Conservation (phyloP, 2,888 invertebrate genomes). For the Lathronympha strigana region DNA sequence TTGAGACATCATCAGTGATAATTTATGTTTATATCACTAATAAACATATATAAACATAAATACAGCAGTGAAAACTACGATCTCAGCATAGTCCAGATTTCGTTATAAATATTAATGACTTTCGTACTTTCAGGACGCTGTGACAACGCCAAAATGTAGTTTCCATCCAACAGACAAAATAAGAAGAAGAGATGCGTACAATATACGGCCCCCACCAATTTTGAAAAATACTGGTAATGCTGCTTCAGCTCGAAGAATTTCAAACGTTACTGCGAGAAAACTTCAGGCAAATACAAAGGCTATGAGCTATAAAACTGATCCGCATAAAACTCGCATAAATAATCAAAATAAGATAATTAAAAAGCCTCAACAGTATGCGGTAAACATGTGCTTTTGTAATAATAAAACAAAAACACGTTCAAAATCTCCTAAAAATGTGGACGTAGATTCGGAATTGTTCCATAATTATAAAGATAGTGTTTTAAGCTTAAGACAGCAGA, state of each 20-base stretch:
- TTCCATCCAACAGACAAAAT: neutral
- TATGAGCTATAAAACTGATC: neutral
- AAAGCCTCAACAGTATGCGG: constrained; percentile 60
- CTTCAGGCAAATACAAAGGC: neutral
- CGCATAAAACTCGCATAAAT: constrained; percentile 30
- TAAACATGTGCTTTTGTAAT: constrained; percentile 69
- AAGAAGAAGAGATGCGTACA: neutral
- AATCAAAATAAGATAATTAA: constrained; percentile 48
- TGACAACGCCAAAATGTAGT: neutral
- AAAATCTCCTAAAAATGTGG: neutral
- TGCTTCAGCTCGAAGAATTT: neutral
- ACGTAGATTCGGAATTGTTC: constrained; percentile 29
- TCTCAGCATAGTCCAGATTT: too few species aligned
- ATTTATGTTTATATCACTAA: too few species aligned
- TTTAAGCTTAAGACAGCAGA: constrained; percentile 54
- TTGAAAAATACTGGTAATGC: constrained; percentile 3
- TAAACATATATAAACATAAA: too few species aligned
- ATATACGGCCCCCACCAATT: neutral
- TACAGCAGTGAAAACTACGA: too few species aligned
- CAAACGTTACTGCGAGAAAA: constrained; percentile 2
- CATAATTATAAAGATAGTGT: constrained; percentile 49
- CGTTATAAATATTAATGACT: too few species aligned
- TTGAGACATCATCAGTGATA: too few species aligned
- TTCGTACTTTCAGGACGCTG: constrained; percentile 8
- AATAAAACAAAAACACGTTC: constrained; percentile 46